Percentiles rank a stretch among this genome's conserved stretches.
These are phyloP conservation scores for Drosophila ironensis DNA, from an alignment of 1,140 invertebrate species.

Conservation along the genomic window DNA sequence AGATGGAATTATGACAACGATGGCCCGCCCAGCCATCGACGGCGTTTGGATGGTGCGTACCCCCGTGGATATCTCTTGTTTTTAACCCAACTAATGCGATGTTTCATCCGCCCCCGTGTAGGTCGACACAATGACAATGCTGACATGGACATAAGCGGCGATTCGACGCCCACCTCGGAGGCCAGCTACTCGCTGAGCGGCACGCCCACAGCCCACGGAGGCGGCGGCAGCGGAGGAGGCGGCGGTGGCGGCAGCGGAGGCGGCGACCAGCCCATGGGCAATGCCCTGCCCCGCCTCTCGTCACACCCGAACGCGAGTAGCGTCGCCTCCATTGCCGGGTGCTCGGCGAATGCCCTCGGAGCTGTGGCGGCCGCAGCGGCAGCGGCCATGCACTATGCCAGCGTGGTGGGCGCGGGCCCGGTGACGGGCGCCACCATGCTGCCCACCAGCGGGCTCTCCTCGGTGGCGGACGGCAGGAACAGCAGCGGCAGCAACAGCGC, in stretches of 20 bases:
- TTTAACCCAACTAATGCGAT: background rate
- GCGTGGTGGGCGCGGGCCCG: slow-evolving; percentile 56
- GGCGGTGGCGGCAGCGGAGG: slow-evolving; percentile 21
- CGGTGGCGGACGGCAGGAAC: slow-evolving; percentile 43
- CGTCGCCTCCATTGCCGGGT: slow-evolving; percentile 15
- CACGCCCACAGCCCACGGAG: slow-evolving; percentile 70
- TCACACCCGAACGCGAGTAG: slow-evolving; percentile 83
- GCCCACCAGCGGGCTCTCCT: slow-evolving; percentile 69
- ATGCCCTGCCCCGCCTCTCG: slow-evolving; percentile 87
- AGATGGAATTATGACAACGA: slow-evolving; percentile 82
- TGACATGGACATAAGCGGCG: slow-evolving; percentile 93
- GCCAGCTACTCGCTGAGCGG: slow-evolving; percentile 83
- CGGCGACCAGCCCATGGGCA: slow-evolving; percentile 67
- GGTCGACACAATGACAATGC: slow-evolving; percentile 83
- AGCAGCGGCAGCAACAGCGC: slow-evolving; percentile 17
- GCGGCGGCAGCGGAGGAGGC: slow-evolving; percentile 33
- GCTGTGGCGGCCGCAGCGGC: slow-evolving; percentile 20
- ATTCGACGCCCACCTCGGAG: slow-evolving; percentile 90
- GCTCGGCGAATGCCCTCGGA: slow-evolving; percentile 21
- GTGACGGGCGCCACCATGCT: slow-evolving; percentile 80
- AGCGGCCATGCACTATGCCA: slow-evolving; percentile 20
- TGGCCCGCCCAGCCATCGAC: slow-evolving; percentile 75
- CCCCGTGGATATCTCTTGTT: background rate
- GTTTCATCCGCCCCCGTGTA: background rate
- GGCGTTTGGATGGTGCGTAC: slow-evolving; percentile 75